phyloP scores from a whole-genome alignment of 2,113 vertebrate genomes.

The Glaucomys volans region DNA sequence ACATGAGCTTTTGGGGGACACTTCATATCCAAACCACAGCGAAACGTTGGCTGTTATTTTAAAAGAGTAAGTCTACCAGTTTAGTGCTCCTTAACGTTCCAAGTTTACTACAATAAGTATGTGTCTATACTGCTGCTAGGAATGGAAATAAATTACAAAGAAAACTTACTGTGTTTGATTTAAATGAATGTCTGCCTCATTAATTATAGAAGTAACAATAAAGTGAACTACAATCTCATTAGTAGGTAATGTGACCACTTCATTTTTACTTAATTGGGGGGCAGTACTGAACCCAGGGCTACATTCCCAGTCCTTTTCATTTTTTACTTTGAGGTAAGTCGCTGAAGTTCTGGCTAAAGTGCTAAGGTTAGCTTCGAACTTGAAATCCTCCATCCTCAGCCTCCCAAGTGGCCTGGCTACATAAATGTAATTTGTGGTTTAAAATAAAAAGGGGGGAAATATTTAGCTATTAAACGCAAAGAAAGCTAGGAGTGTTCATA shows the following conservation, averaged over 20 bases:
- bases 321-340: too few relatives aligned
- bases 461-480: conserved; percentile 41
- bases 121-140: background rate
- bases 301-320: too few relatives aligned
- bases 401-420: too few relatives aligned
- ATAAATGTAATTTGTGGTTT: conserved; percentile 26
- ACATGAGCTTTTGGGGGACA: too few relatives aligned
- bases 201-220: conserved; percentile 35
- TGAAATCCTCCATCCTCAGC: too few relatives aligned
- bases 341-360: too few relatives aligned
- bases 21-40: background rate
- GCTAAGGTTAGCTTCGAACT: too few relatives aligned
- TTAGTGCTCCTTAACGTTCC: conserved; percentile 25
- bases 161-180: conserved; percentile 24
- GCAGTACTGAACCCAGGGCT: too few relatives aligned
- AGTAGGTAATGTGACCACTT: background rate
- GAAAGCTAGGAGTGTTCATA: background rate
- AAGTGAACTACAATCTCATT: conserved; percentile 17
- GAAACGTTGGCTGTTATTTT: background rate
- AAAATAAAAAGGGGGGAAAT: conserved; percentile 8
- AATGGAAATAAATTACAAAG: conserved; percentile 37
- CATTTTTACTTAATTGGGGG: background rate
- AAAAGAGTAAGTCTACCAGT: background rate
- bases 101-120: conserved; percentile 14
- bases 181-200: conserved; percentile 8